A percentile compares a stretch with the other conserved stretches of the same genome.
phyloP scores from a whole-genome alignment of 2,113 vertebrate genomes.

The Pipra filicauda region DNA sequence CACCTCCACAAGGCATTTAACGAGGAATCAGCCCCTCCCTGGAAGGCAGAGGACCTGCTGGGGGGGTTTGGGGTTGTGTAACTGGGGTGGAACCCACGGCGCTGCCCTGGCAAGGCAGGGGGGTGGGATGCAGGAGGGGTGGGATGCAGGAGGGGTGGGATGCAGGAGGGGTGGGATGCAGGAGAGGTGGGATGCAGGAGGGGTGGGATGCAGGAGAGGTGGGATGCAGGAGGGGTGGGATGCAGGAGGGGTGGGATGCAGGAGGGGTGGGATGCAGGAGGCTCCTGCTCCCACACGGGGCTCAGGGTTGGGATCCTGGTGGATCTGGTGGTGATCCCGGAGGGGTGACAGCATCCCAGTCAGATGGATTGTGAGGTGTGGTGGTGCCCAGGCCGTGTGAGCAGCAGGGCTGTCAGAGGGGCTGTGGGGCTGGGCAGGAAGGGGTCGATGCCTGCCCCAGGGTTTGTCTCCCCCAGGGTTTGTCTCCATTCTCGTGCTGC shows the following conservation, averaged over 20 bases:
- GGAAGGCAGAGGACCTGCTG: neutral
- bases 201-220: no score
- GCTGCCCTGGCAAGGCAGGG: rapidly evolving
- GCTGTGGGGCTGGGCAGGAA: neutral
- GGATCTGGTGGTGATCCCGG: neutral
- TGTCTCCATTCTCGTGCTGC: neutral
- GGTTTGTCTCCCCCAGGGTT: no score
- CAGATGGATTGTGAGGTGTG: neutral
- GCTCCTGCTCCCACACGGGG: neutral
- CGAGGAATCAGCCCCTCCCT: neutral
- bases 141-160: neutral
- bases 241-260: no score
- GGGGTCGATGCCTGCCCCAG: neutral
- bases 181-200: neutral
- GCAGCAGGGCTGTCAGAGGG: neutral
- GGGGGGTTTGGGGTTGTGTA: neutral
- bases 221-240: neutral
- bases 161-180: neutral
- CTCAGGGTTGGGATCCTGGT: neutral
- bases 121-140: neutral
- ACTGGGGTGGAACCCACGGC: neutral
- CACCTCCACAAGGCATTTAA: constrained; percentile 29
- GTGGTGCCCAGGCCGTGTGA: neutral
- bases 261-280: neutral
- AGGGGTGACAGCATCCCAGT: neutral